These are phyloP conservation scores for Catocala sponsa DNA, from an alignment of 2,888 invertebrate genomes.

Conservation along the genomic window DNA sequence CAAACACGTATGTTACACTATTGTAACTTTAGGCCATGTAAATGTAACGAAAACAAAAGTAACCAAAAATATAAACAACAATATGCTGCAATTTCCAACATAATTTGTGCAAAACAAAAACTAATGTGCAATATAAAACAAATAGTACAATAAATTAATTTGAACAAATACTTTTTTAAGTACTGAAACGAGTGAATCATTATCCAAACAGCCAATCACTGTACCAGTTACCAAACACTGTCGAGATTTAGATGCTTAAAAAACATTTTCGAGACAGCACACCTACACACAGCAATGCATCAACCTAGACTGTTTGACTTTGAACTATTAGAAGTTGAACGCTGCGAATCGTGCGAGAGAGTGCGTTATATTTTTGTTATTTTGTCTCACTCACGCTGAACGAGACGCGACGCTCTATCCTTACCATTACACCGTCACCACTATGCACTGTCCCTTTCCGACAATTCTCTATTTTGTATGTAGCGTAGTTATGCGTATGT, in stretches of 20 bases:
- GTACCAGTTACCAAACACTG: slow-evolving; percentile 34
- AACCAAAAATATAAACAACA: slow-evolving; percentile 49
- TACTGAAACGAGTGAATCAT: slow-evolving; percentile 46
- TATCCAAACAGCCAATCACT: slow-evolving; percentile 22
- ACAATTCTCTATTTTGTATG: too few relatives aligned
- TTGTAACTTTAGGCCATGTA: slow-evolving; percentile 39
- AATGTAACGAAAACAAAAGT: slow-evolving; percentile 51
- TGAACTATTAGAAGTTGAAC: too few relatives aligned
- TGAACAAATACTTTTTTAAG: slow-evolving; percentile 56
- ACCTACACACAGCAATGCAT: too few relatives aligned
- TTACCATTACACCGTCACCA: too few relatives aligned
- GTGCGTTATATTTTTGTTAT: too few relatives aligned
- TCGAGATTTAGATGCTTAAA: slow-evolving; percentile 35
- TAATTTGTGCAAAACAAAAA: slow-evolving; percentile 63
- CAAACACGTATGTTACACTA: slow-evolving; percentile 30
- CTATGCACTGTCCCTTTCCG: too few relatives aligned
- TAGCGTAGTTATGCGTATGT: too few relatives aligned
- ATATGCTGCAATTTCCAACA: slow-evolving; percentile 48
- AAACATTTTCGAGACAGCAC: slow-evolving; percentile 51
- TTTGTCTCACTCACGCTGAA: too few relatives aligned
- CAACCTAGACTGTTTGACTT: too few relatives aligned
- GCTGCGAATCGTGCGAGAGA: too few relatives aligned
- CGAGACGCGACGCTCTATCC: too few relatives aligned
- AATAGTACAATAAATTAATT: slow-evolving; percentile 55
- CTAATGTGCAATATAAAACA: slow-evolving; percentile 60